Percentiles rank a stretch among this genome's conserved stretches.
Evolutionary conservation across 2,113 vertebrate species (phyloP).

Genomic region (Opisthocomus hoazin): DNA sequence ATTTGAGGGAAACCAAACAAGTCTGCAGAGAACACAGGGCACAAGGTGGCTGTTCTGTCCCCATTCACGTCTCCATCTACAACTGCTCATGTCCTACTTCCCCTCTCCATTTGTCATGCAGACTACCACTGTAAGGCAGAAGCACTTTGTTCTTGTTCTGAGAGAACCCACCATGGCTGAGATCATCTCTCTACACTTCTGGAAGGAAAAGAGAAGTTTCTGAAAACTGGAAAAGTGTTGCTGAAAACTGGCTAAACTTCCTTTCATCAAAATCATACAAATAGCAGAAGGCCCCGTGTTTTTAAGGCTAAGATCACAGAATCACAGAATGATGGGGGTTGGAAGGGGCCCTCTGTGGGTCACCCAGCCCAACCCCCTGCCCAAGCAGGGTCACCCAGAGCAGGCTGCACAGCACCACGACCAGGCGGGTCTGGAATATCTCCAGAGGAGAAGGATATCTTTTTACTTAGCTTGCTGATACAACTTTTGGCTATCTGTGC

Average conservation of each 20-base stretch:
- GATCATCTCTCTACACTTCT: too few species aligned
- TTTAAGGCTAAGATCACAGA: background rate
- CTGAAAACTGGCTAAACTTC: background rate
- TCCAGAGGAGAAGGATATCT: too few species aligned
- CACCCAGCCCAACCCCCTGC: too few species aligned
- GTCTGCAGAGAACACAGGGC: background rate
- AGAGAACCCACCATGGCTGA: background rate
- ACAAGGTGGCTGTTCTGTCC: background rate
- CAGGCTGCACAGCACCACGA: too few species aligned
- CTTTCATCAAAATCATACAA: background rate
- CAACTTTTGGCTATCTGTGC: background rate
- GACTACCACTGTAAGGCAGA: background rate
- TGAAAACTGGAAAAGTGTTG: background rate
- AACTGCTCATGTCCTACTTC: accelerated
- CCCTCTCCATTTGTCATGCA: accelerated
- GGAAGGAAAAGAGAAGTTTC: background rate
- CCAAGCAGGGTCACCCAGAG: too few species aligned
- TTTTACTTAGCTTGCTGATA: background rate
- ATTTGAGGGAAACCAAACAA: background rate
- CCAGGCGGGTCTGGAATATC: too few species aligned
- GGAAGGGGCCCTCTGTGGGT: too few species aligned
- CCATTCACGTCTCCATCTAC: background rate
- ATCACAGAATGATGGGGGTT: too few species aligned
- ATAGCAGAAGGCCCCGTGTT: accelerated
- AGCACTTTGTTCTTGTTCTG: background rate